phyloP scores from a whole-genome alignment of 2,888 invertebrate species.

The Ditula angustiorana region DNA sequence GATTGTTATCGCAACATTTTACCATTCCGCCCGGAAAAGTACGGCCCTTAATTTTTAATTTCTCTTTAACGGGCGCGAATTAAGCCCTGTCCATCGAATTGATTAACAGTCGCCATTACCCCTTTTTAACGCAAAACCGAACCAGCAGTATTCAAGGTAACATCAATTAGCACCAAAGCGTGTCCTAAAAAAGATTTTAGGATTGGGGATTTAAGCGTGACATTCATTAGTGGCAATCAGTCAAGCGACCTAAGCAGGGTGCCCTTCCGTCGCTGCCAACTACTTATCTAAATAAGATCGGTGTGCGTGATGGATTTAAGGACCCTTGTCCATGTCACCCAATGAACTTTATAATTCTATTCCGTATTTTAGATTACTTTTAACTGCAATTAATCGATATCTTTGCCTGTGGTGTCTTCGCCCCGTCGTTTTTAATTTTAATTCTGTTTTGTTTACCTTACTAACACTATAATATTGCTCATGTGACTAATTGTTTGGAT shows the following conservation, averaged over 20 bases:
- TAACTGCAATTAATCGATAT: slow-evolving; percentile 22
- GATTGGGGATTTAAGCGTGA: slow-evolving; percentile 68
- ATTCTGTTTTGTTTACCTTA: too few relatives aligned
- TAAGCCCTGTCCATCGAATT: slow-evolving; percentile 29
- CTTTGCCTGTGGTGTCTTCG: too few relatives aligned
- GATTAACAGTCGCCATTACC: slow-evolving; percentile 36
- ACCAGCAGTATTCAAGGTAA: slow-evolving; percentile 36
- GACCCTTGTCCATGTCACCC: slow-evolving; percentile 67
- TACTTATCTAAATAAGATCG: slow-evolving; percentile 84
- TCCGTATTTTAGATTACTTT: slow-evolving; percentile 14
- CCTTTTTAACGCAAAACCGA: slow-evolving; percentile 32
- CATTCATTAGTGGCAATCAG: slow-evolving; percentile 81
- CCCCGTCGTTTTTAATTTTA: too few relatives aligned
- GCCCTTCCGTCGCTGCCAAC: slow-evolving; percentile 72
- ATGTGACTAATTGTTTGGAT: too few relatives aligned
- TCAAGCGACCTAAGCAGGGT: slow-evolving; percentile 77
- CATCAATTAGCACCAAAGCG: slow-evolving; percentile 37
- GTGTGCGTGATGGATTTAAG: slow-evolving; percentile 80
- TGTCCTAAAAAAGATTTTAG: slow-evolving; percentile 43
- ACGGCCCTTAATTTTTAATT: slow-evolving; percentile 38
- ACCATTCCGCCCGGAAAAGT: slow-evolving; percentile 43
- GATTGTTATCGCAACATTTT: slow-evolving; percentile 28
- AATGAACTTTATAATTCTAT: slow-evolving; percentile 40
- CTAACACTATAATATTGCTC: too few relatives aligned
- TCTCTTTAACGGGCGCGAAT: slow-evolving; percentile 30